These are phyloP conservation scores for Iguana delicatissima DNA, from an alignment of 2,797 vertebrate species.

Conservation along the genomic window DNA sequence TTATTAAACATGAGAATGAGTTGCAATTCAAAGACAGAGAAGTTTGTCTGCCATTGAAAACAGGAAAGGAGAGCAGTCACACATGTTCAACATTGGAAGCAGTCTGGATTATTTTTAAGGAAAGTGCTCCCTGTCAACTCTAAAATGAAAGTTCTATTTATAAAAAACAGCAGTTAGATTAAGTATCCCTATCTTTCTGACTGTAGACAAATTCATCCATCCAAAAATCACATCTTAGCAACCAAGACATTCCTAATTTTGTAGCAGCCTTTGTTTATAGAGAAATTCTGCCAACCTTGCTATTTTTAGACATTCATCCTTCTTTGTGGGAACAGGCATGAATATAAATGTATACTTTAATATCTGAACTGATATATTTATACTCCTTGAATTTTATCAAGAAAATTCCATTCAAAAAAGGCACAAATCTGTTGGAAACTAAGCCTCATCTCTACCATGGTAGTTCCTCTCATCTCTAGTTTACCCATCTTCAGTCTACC, in stretches of 20 bases:
- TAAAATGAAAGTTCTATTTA: neutral
- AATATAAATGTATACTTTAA: neutral
- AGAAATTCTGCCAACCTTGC: neutral
- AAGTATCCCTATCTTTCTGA: neutral
- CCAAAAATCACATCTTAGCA: neutral
- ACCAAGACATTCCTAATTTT: neutral
- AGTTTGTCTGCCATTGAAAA: neutral
- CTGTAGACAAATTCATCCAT: neutral
- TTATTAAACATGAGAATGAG: neutral
- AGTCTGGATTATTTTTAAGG: neutral
- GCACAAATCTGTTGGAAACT: neutral
- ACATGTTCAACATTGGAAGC: constrained; percentile 16
- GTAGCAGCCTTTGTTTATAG: neutral
- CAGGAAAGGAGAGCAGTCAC: neutral
- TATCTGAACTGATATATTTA: neutral
- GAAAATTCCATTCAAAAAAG: neutral
- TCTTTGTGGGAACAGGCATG: neutral
- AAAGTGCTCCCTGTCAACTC: neutral
- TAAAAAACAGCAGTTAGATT: neutral
- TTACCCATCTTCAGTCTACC: neutral
- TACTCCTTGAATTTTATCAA: neutral
- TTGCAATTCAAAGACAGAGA: neutral
- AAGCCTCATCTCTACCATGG: neutral
- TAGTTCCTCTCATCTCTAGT: neutral
- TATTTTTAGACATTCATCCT: neutral